Percentiles rank a stretch among this genome's conserved stretches.
Evolutionary conservation across 2,113 vertebrate species (phyloP).

Genomic region (Gambusia holbrooki): DNA sequence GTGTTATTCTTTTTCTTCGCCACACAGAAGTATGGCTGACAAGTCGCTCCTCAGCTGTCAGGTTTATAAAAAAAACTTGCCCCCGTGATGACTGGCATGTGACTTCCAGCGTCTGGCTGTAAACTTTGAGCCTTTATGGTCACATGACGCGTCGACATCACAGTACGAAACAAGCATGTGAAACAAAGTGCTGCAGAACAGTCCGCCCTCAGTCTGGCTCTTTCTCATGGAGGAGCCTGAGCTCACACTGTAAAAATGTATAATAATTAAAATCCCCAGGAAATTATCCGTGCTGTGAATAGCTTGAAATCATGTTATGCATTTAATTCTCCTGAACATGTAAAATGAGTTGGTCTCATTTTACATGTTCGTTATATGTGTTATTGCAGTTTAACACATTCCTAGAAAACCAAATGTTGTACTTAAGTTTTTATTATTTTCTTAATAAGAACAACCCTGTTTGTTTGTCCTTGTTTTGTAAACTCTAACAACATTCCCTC

Average conservation of each 20-base stretch:
- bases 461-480: too few relatives aligned
- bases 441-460: too few relatives aligned
- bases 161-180: slow-evolving; percentile 35
- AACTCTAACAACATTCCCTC: too few relatives aligned
- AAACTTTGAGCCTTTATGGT: slow-evolving; percentile 51
- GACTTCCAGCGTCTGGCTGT: slow-evolving; percentile 74
- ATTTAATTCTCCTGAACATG: too few relatives aligned
- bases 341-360: too few relatives aligned
- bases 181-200: slow-evolving; percentile 8
- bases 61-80: slow-evolving; percentile 71
- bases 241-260: not conserved
- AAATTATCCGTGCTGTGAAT: too few relatives aligned
- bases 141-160: slow-evolving; percentile 67
- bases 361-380: too few relatives aligned
- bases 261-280: not conserved
- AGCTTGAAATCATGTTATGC: too few relatives aligned
- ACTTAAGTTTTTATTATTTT: too few relatives aligned
- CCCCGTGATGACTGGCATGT: slow-evolving; percentile 74
- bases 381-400: too few relatives aligned
- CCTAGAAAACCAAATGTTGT: too few relatives aligned
- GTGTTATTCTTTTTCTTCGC: slow-evolving; percentile 8
- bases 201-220: not conserved
- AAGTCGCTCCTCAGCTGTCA: slow-evolving; percentile 37
- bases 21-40: slow-evolving; percentile 13
- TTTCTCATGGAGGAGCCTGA: not conserved